Evolutionary conservation across 2,797 vertebrate genomes (phyloP).

Genomic region (Micropoecilia bifurca): DNA sequence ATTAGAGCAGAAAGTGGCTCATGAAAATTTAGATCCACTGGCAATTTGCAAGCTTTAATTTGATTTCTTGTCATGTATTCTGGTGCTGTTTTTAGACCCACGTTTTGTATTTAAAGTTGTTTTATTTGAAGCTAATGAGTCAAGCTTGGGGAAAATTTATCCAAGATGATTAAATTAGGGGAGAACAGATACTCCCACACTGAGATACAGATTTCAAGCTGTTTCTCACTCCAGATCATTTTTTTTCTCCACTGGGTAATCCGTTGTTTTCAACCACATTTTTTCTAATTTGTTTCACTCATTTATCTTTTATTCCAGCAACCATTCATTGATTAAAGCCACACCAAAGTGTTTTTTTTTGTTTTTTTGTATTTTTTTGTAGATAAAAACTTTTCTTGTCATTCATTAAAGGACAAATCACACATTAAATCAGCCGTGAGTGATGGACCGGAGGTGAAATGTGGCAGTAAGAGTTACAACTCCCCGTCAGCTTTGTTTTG

Average conservation of each 20-base stretch:
- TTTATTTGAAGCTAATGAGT: constrained; percentile 18
- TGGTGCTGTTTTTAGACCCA: not conserved
- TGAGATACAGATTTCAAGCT: constrained; percentile 39
- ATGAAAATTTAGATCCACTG: not conserved
- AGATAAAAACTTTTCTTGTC: constrained; percentile 13
- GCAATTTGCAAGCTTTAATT: not conserved
- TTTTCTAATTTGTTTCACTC: constrained; percentile 34
- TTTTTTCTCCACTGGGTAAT: not conserved
- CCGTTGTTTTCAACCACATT: constrained; percentile 11
- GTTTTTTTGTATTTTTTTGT: not conserved
- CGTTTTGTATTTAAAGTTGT: constrained; percentile 12
- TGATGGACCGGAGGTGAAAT: constrained; percentile 39
- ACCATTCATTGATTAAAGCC: not conserved
- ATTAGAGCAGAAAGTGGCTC: not conserved
- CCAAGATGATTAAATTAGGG: constrained; percentile 23
- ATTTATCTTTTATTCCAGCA: constrained; percentile 53
- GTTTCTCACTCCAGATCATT: constrained; percentile 49
- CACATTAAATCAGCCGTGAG: constrained; percentile 49
- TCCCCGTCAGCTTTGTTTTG: constrained; percentile 59
- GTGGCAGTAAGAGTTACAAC: constrained; percentile 50
- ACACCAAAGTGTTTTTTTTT: not conserved
- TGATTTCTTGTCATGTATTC: constrained; percentile 20
- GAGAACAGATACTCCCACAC: constrained; percentile 25
- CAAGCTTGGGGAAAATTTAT: constrained; percentile 14
- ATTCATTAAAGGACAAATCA: constrained; percentile 28